Evolutionary conservation across 2,797 vertebrate species (phyloP).

Genomic region (Siniperca undulata): DNA sequence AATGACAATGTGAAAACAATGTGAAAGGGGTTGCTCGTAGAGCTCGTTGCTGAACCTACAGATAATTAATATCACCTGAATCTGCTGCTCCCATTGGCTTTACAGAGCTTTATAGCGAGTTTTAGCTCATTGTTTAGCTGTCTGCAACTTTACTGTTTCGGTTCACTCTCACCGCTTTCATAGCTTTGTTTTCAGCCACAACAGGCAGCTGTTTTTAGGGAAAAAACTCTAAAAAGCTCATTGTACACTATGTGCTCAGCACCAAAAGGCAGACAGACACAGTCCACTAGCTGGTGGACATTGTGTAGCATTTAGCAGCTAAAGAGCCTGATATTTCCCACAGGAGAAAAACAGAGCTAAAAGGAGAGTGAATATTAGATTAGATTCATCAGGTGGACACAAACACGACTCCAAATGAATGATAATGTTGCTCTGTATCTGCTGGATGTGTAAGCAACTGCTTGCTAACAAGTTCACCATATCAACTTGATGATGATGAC

Average conservation of each 20-base stretch:
- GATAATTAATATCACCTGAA: not conserved
- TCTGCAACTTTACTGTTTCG: not conserved
- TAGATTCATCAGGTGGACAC: no score
- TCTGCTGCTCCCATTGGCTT: not conserved
- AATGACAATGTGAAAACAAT: not conserved
- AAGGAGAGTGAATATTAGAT: no score
- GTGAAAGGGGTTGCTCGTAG: not conserved
- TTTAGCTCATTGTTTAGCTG: not conserved
- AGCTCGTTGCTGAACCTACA: no score
- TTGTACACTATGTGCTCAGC: constrained; percentile 10
- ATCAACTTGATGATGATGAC: constrained; percentile 17
- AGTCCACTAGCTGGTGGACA: not conserved
- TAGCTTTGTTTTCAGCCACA: no score
- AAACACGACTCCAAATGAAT: no score
- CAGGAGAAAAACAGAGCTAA: no score
- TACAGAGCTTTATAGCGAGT: not conserved
- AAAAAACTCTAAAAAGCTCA: not conserved
- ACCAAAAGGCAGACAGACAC: constrained; percentile 1
- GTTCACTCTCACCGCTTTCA: not conserved
- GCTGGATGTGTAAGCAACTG: no score
- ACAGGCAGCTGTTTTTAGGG: not conserved
- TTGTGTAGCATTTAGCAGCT: no score
- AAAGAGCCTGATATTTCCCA: no score
- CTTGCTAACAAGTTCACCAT: no score
- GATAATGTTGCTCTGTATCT: no score